Conservation (phyloP, 2,113 vertebrate genomes). For the Phyllostomus discolor region DNA sequence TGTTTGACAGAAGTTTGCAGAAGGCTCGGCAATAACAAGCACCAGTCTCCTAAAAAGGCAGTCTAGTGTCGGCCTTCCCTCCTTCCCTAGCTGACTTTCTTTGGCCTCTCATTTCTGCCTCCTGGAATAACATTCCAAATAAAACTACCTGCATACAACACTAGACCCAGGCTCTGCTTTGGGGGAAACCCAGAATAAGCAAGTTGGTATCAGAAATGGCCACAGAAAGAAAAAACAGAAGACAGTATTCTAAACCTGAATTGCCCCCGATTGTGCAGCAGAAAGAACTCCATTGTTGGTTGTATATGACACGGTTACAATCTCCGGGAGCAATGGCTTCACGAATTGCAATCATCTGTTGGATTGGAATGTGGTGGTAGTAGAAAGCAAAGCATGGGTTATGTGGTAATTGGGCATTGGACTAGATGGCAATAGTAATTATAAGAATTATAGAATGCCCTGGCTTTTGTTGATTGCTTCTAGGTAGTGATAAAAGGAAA, state of each 20-base stretch:
- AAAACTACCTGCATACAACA: neutral
- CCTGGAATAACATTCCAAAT: neutral
- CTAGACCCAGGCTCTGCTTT: neutral
- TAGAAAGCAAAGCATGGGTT: neutral
- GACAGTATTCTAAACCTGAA: neutral
- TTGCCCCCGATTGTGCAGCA: neutral
- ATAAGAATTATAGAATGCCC: conserved; percentile 3
- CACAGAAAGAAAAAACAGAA: neutral
- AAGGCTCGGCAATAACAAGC: neutral
- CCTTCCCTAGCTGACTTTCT: neutral
- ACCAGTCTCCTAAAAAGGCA: neutral
- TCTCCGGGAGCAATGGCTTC: neutral
- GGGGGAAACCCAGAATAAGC: neutral
- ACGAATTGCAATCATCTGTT: neutral
- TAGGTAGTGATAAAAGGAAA: neutral
- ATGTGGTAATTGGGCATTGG: neutral
- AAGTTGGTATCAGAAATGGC: neutral
- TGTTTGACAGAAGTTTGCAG: neutral
- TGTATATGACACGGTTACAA: neutral
- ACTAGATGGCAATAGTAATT: neutral
- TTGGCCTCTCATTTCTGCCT: neutral
- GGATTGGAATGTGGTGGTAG: neutral
- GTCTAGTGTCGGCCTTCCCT: neutral
- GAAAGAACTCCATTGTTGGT: neutral
- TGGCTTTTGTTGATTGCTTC: conserved; percentile 13